Conservation (phyloP, 2,113 vertebrate species). For the Podarcis raffonei region DNA sequence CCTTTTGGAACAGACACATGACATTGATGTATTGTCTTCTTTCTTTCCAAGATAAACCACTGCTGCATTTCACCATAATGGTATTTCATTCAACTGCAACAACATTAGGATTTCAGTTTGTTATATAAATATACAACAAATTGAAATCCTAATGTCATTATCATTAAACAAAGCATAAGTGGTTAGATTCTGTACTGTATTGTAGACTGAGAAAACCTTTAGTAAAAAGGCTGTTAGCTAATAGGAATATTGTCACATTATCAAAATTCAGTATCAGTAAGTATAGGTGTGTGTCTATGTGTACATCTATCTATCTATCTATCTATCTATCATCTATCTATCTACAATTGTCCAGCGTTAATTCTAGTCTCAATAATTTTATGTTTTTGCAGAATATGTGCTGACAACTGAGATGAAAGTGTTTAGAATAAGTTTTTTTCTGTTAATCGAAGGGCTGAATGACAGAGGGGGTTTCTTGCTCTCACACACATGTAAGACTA, state of each 20-base stretch:
- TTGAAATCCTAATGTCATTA: background rate
- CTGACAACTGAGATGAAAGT: no score
- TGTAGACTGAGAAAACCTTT: background rate
- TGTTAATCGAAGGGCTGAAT: no score
- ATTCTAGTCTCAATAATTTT: no score
- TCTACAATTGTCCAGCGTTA: no score
- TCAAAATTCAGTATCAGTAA: background rate
- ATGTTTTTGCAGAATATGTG: no score
- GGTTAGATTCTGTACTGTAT: constrained; percentile 7
- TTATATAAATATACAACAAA: background rate
- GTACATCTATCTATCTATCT: no score
- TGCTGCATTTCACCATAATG: constrained; percentile 16
- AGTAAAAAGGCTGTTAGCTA: constrained; percentile 20
- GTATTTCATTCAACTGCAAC: background rate
- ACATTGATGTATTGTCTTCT: constrained; percentile 2
- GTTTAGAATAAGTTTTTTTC: no score
- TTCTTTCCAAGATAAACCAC: background rate
- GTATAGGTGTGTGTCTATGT: background rate
- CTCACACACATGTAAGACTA: no score
- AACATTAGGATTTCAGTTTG: constrained; percentile 20
- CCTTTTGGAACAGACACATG: constrained; percentile 17
- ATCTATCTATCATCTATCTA: no score
- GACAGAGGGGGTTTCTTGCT: no score
- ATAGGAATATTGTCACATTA: background rate
- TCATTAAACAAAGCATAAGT: background rate